These are phyloP conservation scores for Acronicta alni DNA, from an alignment of 2,888 invertebrate genomes.

Conservation along the genomic window DNA sequence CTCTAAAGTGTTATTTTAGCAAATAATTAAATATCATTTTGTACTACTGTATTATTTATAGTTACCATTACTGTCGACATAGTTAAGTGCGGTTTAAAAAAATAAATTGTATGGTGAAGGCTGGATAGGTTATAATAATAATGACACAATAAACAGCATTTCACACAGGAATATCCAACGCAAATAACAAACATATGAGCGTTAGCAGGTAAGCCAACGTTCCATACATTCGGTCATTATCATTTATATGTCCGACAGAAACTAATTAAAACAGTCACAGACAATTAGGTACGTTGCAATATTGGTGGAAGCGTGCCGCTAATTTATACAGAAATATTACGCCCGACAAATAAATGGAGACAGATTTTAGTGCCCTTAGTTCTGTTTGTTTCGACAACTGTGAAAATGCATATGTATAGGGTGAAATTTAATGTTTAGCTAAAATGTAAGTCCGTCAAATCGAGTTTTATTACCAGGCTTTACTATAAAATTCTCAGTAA, in stretches of 20 bases:
- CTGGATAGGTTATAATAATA: no score
- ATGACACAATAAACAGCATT: not conserved
- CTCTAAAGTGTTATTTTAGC: no score
- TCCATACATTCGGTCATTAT: slow-evolving; percentile 54
- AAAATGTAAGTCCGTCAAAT: no score
- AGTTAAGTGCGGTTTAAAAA: no score
- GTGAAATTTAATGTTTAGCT: no score
- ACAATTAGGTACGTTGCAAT: slow-evolving; percentile 65
- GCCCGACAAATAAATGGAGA: slow-evolving; percentile 37
- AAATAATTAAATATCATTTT: no score
- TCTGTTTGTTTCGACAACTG: slow-evolving; percentile 10
- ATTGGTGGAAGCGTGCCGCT: slow-evolving; percentile 58
- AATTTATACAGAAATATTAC: slow-evolving; percentile 54
- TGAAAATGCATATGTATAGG: not conserved
- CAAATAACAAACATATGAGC: slow-evolving; percentile 37
- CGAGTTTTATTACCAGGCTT: no score
- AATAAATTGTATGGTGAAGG: not conserved
- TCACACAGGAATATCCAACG: slow-evolving; percentile 17
- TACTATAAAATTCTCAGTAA: no score
- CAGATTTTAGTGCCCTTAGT: slow-evolving; percentile 19
- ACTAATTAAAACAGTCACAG: slow-evolving; percentile 69
- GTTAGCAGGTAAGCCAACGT: slow-evolving; percentile 45
- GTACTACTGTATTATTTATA: no score
- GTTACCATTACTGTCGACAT: no score
- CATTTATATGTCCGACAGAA: slow-evolving; percentile 59